A percentile compares a stretch with the other conserved stretches of the same genome.
phyloP scores from a whole-genome alignment of 1,140 invertebrate genomes.

The Drosophila hydei region DNA sequence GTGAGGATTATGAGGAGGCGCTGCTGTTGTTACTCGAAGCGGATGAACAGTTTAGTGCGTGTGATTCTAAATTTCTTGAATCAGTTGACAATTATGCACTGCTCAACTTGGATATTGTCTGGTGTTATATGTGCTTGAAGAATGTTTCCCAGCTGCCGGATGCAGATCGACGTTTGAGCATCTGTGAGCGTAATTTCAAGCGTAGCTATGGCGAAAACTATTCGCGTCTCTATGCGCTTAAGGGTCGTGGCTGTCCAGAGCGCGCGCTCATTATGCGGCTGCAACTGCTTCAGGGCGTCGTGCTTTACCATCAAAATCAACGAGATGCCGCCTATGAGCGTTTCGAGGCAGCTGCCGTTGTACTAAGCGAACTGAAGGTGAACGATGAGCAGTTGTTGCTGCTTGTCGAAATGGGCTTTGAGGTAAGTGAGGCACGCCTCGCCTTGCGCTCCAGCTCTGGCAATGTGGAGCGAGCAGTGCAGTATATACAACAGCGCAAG shows the following conservation, averaged over 20 bases:
- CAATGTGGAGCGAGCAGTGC: conserved; percentile 86
- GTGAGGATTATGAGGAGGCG: conserved; percentile 88
- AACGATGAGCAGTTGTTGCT: conserved; percentile 85
- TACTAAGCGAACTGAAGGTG: conserved; percentile 87
- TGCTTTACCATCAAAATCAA: conserved; percentile 90
- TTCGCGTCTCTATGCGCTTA: conserved; percentile 88
- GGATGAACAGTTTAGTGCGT: conserved; percentile 89
- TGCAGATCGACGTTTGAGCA: conserved; percentile 87
- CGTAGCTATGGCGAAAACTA: conserved; percentile 89
- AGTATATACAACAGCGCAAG: conserved; percentile 86
- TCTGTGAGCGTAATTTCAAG: conserved; percentile 88
- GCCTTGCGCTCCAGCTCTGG: conserved; percentile 87
- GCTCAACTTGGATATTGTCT: conserved; percentile 92
- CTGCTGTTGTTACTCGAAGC: conserved; percentile 90
- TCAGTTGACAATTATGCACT: conserved; percentile 92
- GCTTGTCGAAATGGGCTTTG: conserved; percentile 87
- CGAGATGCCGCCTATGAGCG: conserved; percentile 86
- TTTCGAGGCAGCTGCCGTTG: conserved; percentile 86
- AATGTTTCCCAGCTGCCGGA: conserved; percentile 89
- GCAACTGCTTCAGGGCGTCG: conserved; percentile 91
- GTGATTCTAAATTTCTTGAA: conserved; percentile 88
- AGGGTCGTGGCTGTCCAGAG: conserved; percentile 88
- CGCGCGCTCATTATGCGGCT: conserved; percentile 89
- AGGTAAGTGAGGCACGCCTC: conserved; percentile 86
- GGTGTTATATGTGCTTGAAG: conserved; percentile 91